Evolutionary conservation across 2,113 vertebrate species (phyloP).

Genomic region (Syngnathoides biaculeatus): DNA sequence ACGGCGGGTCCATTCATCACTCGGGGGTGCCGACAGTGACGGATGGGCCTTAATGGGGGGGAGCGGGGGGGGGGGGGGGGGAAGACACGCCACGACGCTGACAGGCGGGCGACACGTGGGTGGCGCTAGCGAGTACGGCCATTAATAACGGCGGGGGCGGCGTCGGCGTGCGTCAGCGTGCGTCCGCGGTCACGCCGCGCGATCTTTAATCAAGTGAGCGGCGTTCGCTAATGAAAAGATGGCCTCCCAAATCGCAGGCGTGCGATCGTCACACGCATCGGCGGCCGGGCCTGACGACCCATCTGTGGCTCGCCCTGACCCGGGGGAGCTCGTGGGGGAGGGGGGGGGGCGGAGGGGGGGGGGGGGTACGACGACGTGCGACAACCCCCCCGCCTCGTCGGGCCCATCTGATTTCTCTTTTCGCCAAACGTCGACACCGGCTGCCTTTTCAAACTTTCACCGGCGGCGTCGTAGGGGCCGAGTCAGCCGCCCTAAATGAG

Average conservation of each 20-base stretch:
- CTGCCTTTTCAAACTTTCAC: too few relatives aligned
- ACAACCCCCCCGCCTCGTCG: background rate
- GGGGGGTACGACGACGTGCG: slow-evolving; percentile 4
- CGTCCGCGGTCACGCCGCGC: slow-evolving; percentile 77
- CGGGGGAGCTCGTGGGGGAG: slow-evolving; percentile 6
- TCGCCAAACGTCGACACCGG: background rate
- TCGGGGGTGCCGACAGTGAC: slow-evolving; percentile 92
- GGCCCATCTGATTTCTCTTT: background rate
- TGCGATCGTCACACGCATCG: background rate
- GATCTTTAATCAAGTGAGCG: slow-evolving; percentile 89
- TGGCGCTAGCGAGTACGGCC: slow-evolving; percentile 86
- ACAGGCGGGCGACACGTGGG: slow-evolving; percentile 99
- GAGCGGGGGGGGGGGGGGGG: slow-evolving; percentile 72
- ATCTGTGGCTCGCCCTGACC: slow-evolving; percentile 35
- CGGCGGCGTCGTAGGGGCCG: too few relatives aligned
- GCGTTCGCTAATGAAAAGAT: slow-evolving; percentile 81
- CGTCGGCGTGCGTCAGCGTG: slow-evolving; percentile 55
- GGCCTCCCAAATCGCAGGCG: slow-evolving; percentile 61
- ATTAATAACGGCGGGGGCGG: slow-evolving; percentile 94
- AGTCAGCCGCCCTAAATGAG: too few relatives aligned
- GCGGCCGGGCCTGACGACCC: slow-evolving; percentile 40
- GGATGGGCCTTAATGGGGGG: slow-evolving; percentile 81
- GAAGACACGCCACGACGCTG: slow-evolving; percentile 78
- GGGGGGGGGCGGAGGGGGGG: too few relatives aligned
- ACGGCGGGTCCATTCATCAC: slow-evolving; percentile 88